Conservation (phyloP, 2,797 vertebrate species). For the Trematomus bernacchii region DNA sequence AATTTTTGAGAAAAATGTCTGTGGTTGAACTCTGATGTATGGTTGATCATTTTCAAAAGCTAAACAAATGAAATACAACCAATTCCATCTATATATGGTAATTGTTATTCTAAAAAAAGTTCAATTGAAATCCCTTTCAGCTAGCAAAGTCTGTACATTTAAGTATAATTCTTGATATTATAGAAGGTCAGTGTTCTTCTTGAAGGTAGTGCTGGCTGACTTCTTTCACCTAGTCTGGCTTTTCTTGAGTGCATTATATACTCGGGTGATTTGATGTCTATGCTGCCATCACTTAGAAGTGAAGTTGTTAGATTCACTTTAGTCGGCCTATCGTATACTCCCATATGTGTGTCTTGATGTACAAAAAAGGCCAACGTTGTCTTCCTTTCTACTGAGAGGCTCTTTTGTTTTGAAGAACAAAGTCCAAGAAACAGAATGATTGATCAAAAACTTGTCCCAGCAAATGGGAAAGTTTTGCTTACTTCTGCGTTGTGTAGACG, state of each 20-base stretch:
- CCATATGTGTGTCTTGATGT: neutral
- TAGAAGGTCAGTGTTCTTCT: neutral
- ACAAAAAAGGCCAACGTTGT: neutral
- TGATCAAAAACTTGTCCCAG: conserved; percentile 41
- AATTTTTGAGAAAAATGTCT: no score
- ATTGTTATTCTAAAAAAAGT: no score
- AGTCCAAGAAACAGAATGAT: conserved; percentile 33
- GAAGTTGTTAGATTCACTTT: neutral
- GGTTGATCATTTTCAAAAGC: no score
- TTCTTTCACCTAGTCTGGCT: neutral
- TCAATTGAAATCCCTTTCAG: no score
- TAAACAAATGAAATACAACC: no score
- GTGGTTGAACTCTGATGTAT: no score
- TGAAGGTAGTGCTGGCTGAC: neutral
- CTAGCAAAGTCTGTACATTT: neutral
- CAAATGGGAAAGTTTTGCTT: conserved; percentile 19
- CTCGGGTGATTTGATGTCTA: neutral
- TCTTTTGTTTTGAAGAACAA: conserved; percentile 16
- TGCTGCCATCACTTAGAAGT: neutral
- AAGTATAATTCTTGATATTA: neutral
- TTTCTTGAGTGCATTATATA: neutral
- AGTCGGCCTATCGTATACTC: neutral
- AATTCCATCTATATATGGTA: no score
- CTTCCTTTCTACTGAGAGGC: conserved; percentile 19
- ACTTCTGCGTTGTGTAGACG: neutral